Evolutionary conservation across 2,888 invertebrate genomes (phyloP), one percentile per base, ranked within the genome.

Genomic region (Linyphia triangularis): DNA sequence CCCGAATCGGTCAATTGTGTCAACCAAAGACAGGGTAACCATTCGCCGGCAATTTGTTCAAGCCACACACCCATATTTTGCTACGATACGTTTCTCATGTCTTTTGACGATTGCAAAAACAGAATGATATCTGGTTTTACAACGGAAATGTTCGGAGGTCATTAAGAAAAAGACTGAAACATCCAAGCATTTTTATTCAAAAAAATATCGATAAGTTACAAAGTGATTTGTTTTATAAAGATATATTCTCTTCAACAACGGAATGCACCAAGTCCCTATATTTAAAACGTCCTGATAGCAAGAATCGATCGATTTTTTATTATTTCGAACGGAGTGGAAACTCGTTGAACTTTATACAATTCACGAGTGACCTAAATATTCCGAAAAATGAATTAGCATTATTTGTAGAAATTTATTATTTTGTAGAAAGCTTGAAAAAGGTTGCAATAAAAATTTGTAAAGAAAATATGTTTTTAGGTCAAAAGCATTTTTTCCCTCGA

Each of bases 171-270:
- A 77, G 37, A 61, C 61, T 61, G 26, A 73, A 73, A 83, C 65
- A 57, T 83, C 73, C 61, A 83, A 73, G 73, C 83, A 73, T 37
- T 83, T 83, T 83, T 83, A 83, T 83, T 83, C 65, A 73, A 82
- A 73, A n/a, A 83, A 73, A 73, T 67, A 67, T 73, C 16, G 73
- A 83, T 51, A 73, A 22, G 59, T 73, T 83, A 83, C 83, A 83
- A 83, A 72, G 61, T 73, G 73, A 28, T 83, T 73, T 82, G 70
- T 69, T 70, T 61, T 63, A 70, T 40, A 67, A 51, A 79, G 79
- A 79, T 51, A 51, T 65, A 19, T 22, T 22, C 6, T 77, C 33
- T 61, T 63, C 40, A 37, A 30, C 22, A 24, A 19, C 28, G 33
- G 51, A 72, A n/a, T 82, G 70, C 82, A 70, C 72, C 59, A 82